phyloP scores from a whole-genome alignment of 2,797 vertebrate species.

The Picus viridis region DNA sequence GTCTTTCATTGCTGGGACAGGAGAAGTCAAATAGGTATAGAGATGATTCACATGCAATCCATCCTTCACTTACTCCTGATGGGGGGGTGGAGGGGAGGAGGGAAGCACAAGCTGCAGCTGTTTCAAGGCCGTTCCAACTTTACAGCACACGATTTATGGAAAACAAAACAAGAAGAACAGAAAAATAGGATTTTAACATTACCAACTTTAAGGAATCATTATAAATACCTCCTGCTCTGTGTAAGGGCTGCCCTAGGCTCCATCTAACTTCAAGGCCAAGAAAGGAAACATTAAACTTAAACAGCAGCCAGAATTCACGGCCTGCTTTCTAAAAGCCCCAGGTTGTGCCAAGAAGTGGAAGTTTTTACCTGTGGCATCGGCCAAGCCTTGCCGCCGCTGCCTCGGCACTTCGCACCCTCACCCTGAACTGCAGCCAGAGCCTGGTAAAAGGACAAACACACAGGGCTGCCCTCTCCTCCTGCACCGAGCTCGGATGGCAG shows the following conservation, averaged over 20 bases:
- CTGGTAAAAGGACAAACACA: rapidly evolving
- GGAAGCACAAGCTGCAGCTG: conserved; percentile 28
- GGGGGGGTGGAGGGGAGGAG: not conserved
- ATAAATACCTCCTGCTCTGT: conserved; percentile 24
- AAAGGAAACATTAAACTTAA: conserved; percentile 64
- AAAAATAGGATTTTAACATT: conserved; percentile 10
- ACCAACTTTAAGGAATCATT: not conserved
- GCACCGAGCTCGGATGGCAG: rapidly evolving
- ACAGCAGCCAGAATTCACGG: conserved; percentile 10
- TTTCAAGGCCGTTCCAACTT: conserved; percentile 24
- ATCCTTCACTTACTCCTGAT: conserved; percentile 15
- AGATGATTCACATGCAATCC: conserved; percentile 54
- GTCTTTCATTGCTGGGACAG: conserved; percentile 48
- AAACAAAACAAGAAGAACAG: conserved; percentile 19
- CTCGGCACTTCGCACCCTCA: not conserved
- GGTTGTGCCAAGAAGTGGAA: not conserved
- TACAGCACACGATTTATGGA: conserved; percentile 1
- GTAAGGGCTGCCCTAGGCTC: conserved; percentile 42
- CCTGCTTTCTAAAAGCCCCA: not conserved
- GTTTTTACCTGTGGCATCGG: not conserved
- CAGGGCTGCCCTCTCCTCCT: not conserved
- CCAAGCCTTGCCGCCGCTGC: not conserved
- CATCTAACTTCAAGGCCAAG: conserved; percentile 54
- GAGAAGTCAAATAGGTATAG: conserved; percentile 46
- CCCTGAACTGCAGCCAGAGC: rapidly evolving